Evolutionary conservation across 2,113 vertebrate species (phyloP), one percentile per base, ranked within the genome.

Genomic region (Sturnus vulgaris): DNA sequence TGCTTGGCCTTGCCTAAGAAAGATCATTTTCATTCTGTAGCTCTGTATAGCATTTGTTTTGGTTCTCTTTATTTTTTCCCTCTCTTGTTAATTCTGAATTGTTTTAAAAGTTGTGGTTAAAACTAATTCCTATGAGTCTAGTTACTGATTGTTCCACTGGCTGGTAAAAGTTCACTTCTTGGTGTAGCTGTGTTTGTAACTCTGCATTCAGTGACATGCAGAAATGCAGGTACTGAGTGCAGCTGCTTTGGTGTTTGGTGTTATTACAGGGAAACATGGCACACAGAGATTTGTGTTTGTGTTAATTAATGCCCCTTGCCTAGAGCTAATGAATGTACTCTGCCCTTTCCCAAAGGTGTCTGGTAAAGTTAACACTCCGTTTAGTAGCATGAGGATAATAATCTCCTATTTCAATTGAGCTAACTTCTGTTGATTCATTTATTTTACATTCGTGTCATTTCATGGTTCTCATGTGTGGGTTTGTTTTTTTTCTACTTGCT

Each of bases 201-300:
- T 25, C 0, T 0, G 35, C 2, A 1, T 27, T 44, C 5, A 17
- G 17, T 16, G 30, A 53, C 40, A 39, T 12, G 25, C 53, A 68
- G 44, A 31, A 44, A 35, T 3, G n/a, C 18, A 49, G 47, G 18
- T 18, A 28, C 5, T 17, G 39, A 61, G 5, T 9, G 31, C 23
- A 66, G 56, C 56, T 31, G 16, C 56, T 71, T 33, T 80, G 47
- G n/a, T 44, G n/a, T 47, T 60, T 49, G 20, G 5, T 60, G 72
- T 40, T 57, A 24, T 24, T 57, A 11, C 12, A 33, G 33, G 42
- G 24, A 35, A 85, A 37, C 2, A 1, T 1, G 31, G 49, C 11
- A 40, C 1, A 1, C 5, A 33, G 53, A 42, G 47, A 0, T 3
- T 8, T 42, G 30, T 53, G 11, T 28, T 37, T 12, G 15, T 44